Base-by-base conservation (phyloP, 2,113 vertebrate species). In the Sula dactylatra region DNA sequence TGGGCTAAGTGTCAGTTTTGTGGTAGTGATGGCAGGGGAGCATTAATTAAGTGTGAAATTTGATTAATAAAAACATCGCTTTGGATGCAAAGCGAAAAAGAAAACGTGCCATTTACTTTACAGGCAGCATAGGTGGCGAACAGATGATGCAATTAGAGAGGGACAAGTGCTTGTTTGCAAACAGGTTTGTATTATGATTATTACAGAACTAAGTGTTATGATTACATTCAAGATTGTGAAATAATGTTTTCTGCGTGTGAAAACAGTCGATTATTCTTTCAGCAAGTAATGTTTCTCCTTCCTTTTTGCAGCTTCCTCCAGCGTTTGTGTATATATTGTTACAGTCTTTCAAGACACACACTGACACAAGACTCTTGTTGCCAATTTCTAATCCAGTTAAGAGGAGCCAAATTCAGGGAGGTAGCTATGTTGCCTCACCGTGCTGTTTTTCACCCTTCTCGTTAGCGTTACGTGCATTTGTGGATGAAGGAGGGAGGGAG, bases 1-100 rank as follows among this genome's bases (percentile, higher is more conserved):
- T 97, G 90, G 82, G 47, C 83, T 95, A 96, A 96, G 87, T 92
- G n/a, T 96, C 95, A 97, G 93, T 77, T 95, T 87, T 90, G 86
- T 90, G 81, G 66, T 82, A 82, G 27, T 38, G 66, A 80, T 91
- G 76, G 86, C 84, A 97, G 38, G 71, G 72, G 72, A 96, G 13
- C 38, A 52, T 70, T 97, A 93, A 86, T 95, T 61, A 85, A 88
- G 40, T 80, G 47, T 89, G 88, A 96, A 91, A 52, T 95, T 96
- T 88, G 73, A 65, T 94, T 94, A 82, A 85, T 67, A 70, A 85
- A 91, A 91, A n/a, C 29, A n/a, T 89, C 9, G 27, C 42, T 88
- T 32, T 70, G 58, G 42, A 79, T 82, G 38, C 45, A 82, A 95
- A 90, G 14, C 1, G 2, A 50, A 65, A 64, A 56, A 59, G 27